Evolutionary conservation across 1,140 invertebrate genomes (phyloP).

Genomic region (Ostrea denselamellosa): DNA sequence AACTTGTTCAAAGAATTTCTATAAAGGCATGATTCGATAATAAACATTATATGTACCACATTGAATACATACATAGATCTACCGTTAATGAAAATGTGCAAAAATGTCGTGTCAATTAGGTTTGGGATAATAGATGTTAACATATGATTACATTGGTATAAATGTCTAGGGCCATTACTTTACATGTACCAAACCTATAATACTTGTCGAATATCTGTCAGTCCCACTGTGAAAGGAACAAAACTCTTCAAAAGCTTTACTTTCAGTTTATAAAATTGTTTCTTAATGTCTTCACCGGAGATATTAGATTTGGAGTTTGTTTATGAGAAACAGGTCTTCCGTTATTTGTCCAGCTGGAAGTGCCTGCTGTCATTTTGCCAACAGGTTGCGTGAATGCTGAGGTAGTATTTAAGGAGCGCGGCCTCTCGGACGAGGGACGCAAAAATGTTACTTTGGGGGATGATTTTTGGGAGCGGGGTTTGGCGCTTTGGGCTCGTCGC

Average conservation of each 20-base stretch:
- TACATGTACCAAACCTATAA: neutral
- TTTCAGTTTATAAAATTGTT: neutral
- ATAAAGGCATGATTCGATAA: conserved; percentile 2
- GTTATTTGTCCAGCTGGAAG: neutral
- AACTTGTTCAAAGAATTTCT: neutral
- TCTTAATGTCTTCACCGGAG: neutral
- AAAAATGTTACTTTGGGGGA: neutral
- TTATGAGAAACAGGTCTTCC: neutral
- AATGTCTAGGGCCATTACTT: neutral
- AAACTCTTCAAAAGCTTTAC: neutral
- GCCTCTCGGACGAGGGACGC: neutral
- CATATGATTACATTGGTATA: neutral
- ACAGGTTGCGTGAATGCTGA: neutral
- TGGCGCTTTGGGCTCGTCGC: conserved; percentile 48
- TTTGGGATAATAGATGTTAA: neutral
- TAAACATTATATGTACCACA: neutral
- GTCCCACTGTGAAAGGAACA: neutral
- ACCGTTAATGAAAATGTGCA: neutral
- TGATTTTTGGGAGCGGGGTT: neutral
- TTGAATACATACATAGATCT: neutral
- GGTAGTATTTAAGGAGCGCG: neutral
- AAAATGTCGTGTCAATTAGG: neutral
- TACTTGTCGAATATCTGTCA: neutral
- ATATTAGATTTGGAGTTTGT: neutral
- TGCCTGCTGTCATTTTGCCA: neutral